Conservation (phyloP, 2,113 vertebrate species). For the zebrafish (Danio rerio) region DNA sequence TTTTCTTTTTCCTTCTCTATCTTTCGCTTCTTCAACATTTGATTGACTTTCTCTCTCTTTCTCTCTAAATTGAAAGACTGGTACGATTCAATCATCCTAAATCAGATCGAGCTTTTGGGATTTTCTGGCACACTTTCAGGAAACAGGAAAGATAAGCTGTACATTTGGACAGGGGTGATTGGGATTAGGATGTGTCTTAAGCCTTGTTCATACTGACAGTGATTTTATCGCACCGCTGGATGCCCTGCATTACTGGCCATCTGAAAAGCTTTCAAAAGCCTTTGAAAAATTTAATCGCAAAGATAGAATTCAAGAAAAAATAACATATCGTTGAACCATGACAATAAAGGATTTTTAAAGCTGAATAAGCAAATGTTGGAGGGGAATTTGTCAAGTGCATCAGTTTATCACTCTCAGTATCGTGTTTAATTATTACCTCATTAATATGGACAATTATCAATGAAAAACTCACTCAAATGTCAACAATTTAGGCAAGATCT, state of each 20-base stretch:
- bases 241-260: background rate
- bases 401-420: background rate
- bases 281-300: background rate
- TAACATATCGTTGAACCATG: background rate
- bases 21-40: background rate
- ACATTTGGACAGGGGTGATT: background rate
- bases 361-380: background rate
- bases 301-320: background rate
- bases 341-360: background rate
- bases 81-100: background rate
- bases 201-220: background rate
- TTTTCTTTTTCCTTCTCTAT: background rate
- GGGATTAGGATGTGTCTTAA: background rate
- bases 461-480: background rate
- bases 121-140: slow-evolving; percentile 18
- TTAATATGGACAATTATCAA: background rate
- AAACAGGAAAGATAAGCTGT: slow-evolving; percentile 4
- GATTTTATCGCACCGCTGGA: background rate
- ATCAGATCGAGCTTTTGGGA: slow-evolving; percentile 3
- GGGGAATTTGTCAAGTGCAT: background rate
- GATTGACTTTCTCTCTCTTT: slow-evolving; percentile 1
- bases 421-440: background rate
- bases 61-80: slow-evolving; percentile 3
- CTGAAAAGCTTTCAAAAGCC: background rate
- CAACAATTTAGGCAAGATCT: too few relatives aligned